phyloP scores from a whole-genome alignment of 2,888 invertebrate species.

The Pharmacophagus antenor region DNA sequence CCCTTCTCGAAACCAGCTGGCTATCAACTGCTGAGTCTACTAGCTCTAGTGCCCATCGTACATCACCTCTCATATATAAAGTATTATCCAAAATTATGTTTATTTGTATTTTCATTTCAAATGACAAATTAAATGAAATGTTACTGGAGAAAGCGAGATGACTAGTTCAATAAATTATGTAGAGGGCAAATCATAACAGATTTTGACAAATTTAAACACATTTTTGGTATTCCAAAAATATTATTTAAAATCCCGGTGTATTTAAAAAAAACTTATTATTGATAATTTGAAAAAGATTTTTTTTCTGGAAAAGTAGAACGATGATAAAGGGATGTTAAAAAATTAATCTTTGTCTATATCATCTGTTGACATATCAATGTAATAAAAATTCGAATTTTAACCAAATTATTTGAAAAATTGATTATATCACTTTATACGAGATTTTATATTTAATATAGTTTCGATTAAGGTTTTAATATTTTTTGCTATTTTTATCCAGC shows the following conservation, averaged over 20 bases:
- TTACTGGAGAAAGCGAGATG: constrained; percentile 17
- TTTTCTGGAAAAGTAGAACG: background rate
- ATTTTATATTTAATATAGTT: background rate
- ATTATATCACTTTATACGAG: background rate
- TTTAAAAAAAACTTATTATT: background rate
- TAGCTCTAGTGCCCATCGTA: constrained; percentile 50
- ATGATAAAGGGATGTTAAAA: background rate
- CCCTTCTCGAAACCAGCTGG: constrained; percentile 77
- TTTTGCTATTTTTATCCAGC: background rate
- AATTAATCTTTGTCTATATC: constrained; percentile 1
- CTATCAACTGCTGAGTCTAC: constrained; percentile 71
- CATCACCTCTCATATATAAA: background rate
- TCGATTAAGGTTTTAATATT: background rate
- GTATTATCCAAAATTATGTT: background rate
- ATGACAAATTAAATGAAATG: background rate
- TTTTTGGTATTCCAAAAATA: background rate
- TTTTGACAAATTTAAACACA: constrained; percentile 7
- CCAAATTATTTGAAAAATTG: background rate
- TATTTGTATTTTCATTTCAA: background rate
- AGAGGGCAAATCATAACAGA: background rate
- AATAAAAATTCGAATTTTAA: background rate
- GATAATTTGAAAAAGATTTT: background rate
- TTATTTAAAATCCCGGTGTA: background rate
- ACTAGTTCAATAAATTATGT: constrained; percentile 5
- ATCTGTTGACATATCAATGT: constrained; percentile 14